A percentile compares a stretch with the other conserved stretches of the same genome.
Conservation (phyloP, 2,797 vertebrate species). For the Sebastolobus altivelis region DNA sequence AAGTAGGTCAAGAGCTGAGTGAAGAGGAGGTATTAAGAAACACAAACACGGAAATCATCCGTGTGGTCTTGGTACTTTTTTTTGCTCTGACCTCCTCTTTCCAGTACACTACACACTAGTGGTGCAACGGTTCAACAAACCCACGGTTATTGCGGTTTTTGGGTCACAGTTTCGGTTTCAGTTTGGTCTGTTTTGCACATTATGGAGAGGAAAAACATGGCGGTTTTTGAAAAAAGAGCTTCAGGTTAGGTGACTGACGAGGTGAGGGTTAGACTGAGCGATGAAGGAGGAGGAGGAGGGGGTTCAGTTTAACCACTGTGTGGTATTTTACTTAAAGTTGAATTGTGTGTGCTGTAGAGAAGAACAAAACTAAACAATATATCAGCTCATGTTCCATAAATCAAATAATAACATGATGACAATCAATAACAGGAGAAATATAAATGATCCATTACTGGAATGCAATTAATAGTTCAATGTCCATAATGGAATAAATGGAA, state of each 20-base stretch:
- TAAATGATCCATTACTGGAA: no score
- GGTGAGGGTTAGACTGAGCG: neutral
- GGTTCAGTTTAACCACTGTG: neutral
- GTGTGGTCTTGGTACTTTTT: neutral
- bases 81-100: neutral
- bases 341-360: neutral
- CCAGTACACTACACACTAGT: neutral
- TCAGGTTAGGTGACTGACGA: neutral
- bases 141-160: neutral
- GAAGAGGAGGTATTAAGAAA: conserved; percentile 9
- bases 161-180: no score
- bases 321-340: neutral
- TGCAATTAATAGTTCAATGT: no score
- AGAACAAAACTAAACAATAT: neutral
- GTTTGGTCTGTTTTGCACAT: neutral
- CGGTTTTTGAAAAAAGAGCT: no score
- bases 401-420: no score
- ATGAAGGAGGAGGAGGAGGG: neutral
- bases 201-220: neutral
- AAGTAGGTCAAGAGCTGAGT: conserved; percentile 12
- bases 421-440: no score
- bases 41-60: conserved; percentile 13
- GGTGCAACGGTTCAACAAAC: neutral
- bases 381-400: no score
- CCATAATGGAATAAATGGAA: no score